phyloP scores from a whole-genome alignment of 2,797 vertebrate genomes.

The Prionace glauca region DNA sequence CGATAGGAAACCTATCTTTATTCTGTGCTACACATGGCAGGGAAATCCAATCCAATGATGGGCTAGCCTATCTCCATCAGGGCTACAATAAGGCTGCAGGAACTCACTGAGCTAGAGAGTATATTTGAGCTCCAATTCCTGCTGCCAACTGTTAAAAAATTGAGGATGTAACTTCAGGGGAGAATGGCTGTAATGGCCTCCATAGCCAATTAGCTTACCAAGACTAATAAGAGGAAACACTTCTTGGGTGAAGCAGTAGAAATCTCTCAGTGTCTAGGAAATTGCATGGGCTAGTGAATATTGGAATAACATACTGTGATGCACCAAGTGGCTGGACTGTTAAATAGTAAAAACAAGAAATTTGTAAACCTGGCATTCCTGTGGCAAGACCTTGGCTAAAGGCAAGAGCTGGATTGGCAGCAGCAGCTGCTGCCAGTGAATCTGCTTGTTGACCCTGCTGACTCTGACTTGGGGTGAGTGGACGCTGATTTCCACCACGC shows the following conservation, averaged over 20 bases:
- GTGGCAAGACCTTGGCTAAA: slow-evolving; percentile 78
- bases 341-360: not conserved
- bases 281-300: not conserved
- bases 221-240: not conserved
- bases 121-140: not conserved
- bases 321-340: not conserved
- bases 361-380: slow-evolving; percentile 77
- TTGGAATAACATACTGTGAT: not conserved
- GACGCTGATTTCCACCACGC: slow-evolving; percentile 86
- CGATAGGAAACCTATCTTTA: not conserved
- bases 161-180: not conserved
- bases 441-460: slow-evolving; percentile 91
- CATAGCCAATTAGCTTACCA: not conserved
- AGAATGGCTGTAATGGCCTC: not conserved
- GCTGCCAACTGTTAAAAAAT: not conserved
- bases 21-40: not conserved
- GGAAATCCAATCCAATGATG: not conserved
- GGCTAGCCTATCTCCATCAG: not conserved
- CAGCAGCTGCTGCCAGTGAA: slow-evolving; percentile 78
- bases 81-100: not conserved
- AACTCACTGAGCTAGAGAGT: not conserved
- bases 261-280: not conserved
- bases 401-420: slow-evolving; percentile 83
- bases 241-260: not conserved
- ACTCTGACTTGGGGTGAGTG: slow-evolving; percentile 86